These are phyloP conservation scores for Hyaena hyaena DNA, from an alignment of 2,113 vertebrate genomes.

Conservation along the genomic window DNA sequence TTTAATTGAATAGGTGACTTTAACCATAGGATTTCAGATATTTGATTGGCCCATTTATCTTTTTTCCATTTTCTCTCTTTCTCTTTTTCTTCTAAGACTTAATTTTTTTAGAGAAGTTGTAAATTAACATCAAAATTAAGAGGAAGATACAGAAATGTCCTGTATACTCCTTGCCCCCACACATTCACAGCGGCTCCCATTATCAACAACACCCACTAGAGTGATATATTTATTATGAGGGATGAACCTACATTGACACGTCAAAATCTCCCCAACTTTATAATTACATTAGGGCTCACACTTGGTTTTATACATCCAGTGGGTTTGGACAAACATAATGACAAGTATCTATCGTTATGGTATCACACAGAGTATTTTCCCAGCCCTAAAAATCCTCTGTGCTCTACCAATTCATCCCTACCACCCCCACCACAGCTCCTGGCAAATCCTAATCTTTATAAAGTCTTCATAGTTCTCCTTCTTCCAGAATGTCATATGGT, in stretches of 20 bases:
- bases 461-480: not conserved
- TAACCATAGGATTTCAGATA: not conserved
- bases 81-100: not conserved
- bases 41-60: not conserved
- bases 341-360: not conserved
- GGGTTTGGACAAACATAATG: not conserved
- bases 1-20: not conserved
- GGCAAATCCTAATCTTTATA: not conserved
- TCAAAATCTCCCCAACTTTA: not conserved
- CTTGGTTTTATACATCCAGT: not conserved
- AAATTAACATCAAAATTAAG: not conserved
- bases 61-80: not conserved
- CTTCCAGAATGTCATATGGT: not conserved
- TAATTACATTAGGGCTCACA: not conserved
- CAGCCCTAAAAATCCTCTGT: not conserved
- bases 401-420: not conserved
- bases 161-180: not conserved
- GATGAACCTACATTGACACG: not conserved
- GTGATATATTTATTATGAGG: not conserved
- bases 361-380: not conserved
- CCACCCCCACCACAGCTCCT: no score
- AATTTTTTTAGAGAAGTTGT: not conserved
- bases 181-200: not conserved
- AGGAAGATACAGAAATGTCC: not conserved
- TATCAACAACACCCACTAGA: not conserved